Percentiles rank a stretch among this genome's conserved stretches.
phyloP scores from a whole-genome alignment of 2,113 vertebrate genomes.

The Mustela lutreola region DNA sequence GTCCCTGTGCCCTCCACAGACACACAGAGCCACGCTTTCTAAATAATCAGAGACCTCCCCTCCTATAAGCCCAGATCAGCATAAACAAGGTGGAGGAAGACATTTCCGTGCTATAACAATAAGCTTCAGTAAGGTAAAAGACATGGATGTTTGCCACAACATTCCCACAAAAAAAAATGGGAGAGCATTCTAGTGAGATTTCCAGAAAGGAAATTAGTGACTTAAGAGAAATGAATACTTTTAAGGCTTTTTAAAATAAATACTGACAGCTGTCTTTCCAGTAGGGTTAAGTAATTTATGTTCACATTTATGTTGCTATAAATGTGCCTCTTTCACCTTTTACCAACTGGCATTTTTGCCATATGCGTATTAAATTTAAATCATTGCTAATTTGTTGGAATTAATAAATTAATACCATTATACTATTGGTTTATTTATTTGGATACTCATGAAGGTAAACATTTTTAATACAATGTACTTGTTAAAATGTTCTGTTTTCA shows the following conservation, averaged over 20 bases:
- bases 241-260: neutral
- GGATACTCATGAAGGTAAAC: neutral
- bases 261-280: constrained; percentile 28
- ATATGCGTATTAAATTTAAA: constrained; percentile 35
- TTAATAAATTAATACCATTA: neutral
- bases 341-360: neutral
- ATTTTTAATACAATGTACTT: neutral
- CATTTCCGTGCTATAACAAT: neutral
- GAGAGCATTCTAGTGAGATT: neutral
- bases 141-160: neutral
- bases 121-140: neutral
- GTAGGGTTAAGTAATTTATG: constrained; percentile 1
- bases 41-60: neutral
- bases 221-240: neutral
- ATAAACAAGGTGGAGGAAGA: neutral
- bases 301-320: constrained; percentile 43
- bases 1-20: no score
- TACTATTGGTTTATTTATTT: constrained; percentile 22
- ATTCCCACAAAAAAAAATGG: neutral
- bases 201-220: neutral
- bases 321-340: constrained; percentile 28
- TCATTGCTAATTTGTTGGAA: constrained; percentile 10
- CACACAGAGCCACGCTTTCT: neutral
- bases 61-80: neutral
- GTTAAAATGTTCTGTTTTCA: neutral